Evolutionary conservation across 2,113 vertebrate genomes (phyloP).

Genomic region (Zosterops pallidus): DNA sequence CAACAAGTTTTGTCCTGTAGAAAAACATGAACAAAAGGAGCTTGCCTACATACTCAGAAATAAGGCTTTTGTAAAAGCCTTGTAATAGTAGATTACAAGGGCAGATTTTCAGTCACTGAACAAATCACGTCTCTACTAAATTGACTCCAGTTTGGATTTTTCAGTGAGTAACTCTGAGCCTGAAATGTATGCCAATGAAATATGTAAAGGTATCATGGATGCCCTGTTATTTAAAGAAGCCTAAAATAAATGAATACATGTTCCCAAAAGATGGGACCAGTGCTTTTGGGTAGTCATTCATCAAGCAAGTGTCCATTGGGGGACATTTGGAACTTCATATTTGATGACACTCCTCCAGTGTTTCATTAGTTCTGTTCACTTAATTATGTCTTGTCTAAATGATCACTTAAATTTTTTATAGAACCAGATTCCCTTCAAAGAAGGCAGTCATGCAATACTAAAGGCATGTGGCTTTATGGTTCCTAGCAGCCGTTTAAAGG

Average conservation of each 20-base stretch:
- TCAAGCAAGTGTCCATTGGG: background rate
- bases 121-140: background rate
- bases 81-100: background rate
- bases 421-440: slow-evolving; percentile 17
- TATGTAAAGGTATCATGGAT: slow-evolving; percentile 14
- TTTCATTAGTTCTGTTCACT: slow-evolving; percentile 58
- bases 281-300: slow-evolving; percentile 1
- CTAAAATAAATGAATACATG: background rate
- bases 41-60: background rate
- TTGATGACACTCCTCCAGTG: slow-evolving; percentile 16
- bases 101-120: background rate
- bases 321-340: slow-evolving; percentile 1
- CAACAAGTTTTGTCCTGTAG: background rate
- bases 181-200: slow-evolving; percentile 32
- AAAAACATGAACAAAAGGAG: background rate
- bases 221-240: background rate
- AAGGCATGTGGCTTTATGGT: background rate
- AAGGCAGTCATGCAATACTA: slow-evolving; percentile 21
- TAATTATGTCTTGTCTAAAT: slow-evolving; percentile 64
- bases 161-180: background rate
- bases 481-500: background rate
- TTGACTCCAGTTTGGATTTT: background rate
- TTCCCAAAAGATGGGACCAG: background rate
- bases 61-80: background rate
- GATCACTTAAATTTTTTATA: slow-evolving; percentile 53